phyloP scores from a whole-genome alignment of 2,797 vertebrate genomes.

The Decapterus maruadsi region DNA sequence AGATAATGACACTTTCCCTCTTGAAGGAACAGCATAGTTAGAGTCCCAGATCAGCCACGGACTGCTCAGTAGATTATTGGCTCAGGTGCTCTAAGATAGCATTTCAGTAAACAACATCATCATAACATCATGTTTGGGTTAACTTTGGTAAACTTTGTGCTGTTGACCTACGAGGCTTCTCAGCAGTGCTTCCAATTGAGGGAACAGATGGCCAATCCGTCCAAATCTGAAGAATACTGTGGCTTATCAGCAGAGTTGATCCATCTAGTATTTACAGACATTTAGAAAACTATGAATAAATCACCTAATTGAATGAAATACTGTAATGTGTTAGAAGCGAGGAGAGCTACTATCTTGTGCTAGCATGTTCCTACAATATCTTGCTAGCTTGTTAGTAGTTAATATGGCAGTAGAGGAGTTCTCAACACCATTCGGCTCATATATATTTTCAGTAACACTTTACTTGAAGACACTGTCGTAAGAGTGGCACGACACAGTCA shows the following conservation, averaged over 20 bases:
- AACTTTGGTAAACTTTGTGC: background rate
- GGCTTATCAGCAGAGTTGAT: background rate
- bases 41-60: constrained; percentile 1
- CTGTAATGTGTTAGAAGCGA: background rate
- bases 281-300: background rate
- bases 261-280: background rate
- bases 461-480: too few species aligned
- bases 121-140: background rate
- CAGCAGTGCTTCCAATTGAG: background rate
- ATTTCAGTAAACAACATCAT: background rate
- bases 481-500: too few species aligned
- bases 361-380: background rate
- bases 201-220: background rate
- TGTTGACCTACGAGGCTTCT: background rate
- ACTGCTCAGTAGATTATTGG: background rate
- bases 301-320: background rate
- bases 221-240: background rate
- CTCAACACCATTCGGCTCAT: too few species aligned
- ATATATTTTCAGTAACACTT: too few species aligned
- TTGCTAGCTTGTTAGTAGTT: background rate
- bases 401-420: background rate
- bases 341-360: background rate
- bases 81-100: background rate
- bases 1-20: constrained; percentile 6
- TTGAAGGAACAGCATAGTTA: background rate